Conservation (phyloP, 1,140 invertebrate species). For the Pissodes strobi region DNA sequence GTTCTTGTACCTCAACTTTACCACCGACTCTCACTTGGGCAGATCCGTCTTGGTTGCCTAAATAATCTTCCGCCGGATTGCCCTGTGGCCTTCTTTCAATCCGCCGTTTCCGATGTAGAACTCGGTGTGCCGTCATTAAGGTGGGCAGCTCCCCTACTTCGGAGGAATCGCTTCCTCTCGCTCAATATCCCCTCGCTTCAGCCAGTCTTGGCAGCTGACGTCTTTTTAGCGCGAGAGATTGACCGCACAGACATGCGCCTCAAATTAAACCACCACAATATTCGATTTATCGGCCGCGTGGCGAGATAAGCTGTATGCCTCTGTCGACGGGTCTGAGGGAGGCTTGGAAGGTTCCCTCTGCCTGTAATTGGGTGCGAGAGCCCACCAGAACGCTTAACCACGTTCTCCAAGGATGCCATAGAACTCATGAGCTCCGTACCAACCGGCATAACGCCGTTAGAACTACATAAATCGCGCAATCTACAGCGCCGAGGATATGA, state of each 20-base stretch:
- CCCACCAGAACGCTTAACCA: slow-evolving; percentile 18
- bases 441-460: background rate
- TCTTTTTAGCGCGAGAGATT: background rate
- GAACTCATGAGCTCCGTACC: background rate
- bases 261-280: background rate
- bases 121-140: slow-evolving; percentile 33
- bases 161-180: background rate
- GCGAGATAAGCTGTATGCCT: background rate
- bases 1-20: background rate
- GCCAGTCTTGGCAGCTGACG: background rate
- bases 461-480: too few relatives aligned
- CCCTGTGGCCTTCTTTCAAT: slow-evolving; percentile 33
- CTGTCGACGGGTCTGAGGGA: background rate
- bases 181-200: background rate
- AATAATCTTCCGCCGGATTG: slow-evolving; percentile 31
- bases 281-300: background rate
- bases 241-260: background rate
- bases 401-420: slow-evolving; percentile 25
- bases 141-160: background rate
- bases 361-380: background rate
- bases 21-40: background rate
- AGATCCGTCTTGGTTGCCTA: slow-evolving; percentile 5
- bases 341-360: background rate
- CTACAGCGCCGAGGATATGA: too few relatives aligned
- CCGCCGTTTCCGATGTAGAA: slow-evolving; percentile 36